Percentiles rank a stretch among this genome's conserved stretches.
Evolutionary conservation across 2,113 vertebrate genomes (phyloP).

Genomic region (Sinosuthora webbiana): DNA sequence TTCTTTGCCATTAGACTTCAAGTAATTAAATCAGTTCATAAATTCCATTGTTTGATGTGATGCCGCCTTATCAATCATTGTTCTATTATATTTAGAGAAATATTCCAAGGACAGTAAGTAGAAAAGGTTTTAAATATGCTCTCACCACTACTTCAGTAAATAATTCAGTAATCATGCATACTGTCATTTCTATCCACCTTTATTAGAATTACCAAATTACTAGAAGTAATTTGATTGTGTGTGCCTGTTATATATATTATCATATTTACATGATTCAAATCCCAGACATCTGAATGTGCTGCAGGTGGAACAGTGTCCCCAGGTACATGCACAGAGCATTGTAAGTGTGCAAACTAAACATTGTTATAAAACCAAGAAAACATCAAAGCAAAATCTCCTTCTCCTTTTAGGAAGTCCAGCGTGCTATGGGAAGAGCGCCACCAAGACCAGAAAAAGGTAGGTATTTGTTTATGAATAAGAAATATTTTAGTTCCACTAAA

Average conservation of each 20-base stretch:
- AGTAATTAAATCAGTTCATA: neutral
- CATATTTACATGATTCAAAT: neutral
- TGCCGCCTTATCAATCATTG: neutral
- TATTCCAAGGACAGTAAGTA: neutral
- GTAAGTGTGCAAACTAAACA: neutral
- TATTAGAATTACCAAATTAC: neutral
- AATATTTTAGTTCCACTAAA: neutral
- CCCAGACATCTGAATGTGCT: neutral
- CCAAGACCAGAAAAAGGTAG: conserved; percentile 74
- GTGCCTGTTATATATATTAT: neutral
- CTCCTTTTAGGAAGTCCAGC: conserved; percentile 75
- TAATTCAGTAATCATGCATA: neutral
- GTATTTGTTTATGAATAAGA: neutral
- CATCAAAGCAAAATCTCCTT: neutral
- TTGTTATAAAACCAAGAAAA: neutral
- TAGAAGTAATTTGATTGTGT: neutral
- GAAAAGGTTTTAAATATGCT: neutral
- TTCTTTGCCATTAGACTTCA: neutral
- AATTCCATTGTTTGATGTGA: neutral
- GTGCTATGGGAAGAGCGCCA: conserved; percentile 51
- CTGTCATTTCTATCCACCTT: neutral
- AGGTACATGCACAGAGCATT: neutral
- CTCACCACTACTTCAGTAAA: neutral
- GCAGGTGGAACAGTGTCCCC: neutral
- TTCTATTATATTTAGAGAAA: neutral